Evolutionary conservation across 2,888 invertebrate genomes (phyloP).

Genomic region (Lithophane socia): DNA sequence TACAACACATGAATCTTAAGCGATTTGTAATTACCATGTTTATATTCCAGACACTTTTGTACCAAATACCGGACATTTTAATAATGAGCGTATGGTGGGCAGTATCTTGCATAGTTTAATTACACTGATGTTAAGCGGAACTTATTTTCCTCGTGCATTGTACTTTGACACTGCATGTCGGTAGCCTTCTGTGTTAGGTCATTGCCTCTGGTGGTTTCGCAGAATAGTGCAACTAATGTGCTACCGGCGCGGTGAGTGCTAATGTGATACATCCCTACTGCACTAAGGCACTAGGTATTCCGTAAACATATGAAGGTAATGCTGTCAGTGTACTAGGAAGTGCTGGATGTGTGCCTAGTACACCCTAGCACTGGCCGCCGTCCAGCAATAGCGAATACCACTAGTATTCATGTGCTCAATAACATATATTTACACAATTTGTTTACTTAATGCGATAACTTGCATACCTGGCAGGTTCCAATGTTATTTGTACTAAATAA

Average conservation of each 20-base stretch:
- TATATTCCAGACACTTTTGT: slow-evolving; percentile 67
- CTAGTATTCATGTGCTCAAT: slow-evolving; percentile 62
- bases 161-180: slow-evolving; percentile 71
- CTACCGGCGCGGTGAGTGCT: slow-evolving; percentile 56
- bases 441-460: slow-evolving; percentile 51
- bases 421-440: slow-evolving; percentile 61
- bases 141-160: slow-evolving; percentile 72
- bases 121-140: slow-evolving; percentile 66
- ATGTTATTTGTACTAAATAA: slow-evolving; percentile 31
- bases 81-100: slow-evolving; percentile 49
- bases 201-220: slow-evolving; percentile 70
- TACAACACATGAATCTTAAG: slow-evolving; percentile 70
- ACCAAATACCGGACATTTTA: slow-evolving; percentile 68
- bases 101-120: slow-evolving; percentile 66
- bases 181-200: slow-evolving; percentile 67
- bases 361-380: slow-evolving; percentile 76
- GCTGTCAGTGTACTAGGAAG: slow-evolving; percentile 84
- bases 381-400: slow-evolving; percentile 76
- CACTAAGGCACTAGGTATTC: slow-evolving; percentile 77
- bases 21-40: slow-evolving; percentile 62
- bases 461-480: slow-evolving; percentile 48
- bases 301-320: slow-evolving; percentile 77
- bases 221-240: slow-evolving; percentile 70
- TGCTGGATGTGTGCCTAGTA: slow-evolving; percentile 83
- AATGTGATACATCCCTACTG: slow-evolving; percentile 66